Evolutionary conservation across 1,140 invertebrate genomes (phyloP), one percentile per base, ranked within the genome.

Genomic region (Rhizoglyphus robini): DNA sequence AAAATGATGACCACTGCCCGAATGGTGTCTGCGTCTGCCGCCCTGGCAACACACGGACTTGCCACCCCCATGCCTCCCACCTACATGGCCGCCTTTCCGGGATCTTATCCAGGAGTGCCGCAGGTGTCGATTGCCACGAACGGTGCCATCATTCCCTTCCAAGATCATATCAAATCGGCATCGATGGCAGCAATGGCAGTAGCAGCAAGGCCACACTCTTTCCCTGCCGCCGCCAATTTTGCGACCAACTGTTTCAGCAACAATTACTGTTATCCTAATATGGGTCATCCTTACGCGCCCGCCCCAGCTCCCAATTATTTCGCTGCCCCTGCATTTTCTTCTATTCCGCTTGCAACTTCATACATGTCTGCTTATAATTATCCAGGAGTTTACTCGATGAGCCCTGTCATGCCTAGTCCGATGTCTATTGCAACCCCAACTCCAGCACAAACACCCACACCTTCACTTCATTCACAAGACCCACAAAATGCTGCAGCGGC

Each of bases 141-240:
- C 51, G 51, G 51, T 5, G 51, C 51, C 8, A 8, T 54, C 31
- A 32, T 54, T 32, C 51, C 51, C 8, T 32, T 8, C 15, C 23
- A 25, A 32, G 51, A 54, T 32, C 51, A 54, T 32, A 54, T 54
- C 31, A 27, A 25, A 32, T 32, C 23, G 51, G 51, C 51, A 54
- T 54, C 51, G 23, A 54, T 54, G 51, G 51, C 51, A 32, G 51
- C 51, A 54, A 25, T 54, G 31, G 51, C 23, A 8, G 51, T 54
- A 8, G 51, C 51, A 5, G 15, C 8, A 8, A 8, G 31, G 51
- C 51, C 51, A 20, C 23, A 54, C 51, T 8, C 51, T 23, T 54
- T 27, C 20, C 51, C 51, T 8, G 51, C 51, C 5, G 51, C 51
- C 8, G 20, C 31, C 23, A 32, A 25, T 23, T 54, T 54, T 32